phyloP scores from a whole-genome alignment of 2,113 vertebrate species.

The Antechinus flavipes region DNA sequence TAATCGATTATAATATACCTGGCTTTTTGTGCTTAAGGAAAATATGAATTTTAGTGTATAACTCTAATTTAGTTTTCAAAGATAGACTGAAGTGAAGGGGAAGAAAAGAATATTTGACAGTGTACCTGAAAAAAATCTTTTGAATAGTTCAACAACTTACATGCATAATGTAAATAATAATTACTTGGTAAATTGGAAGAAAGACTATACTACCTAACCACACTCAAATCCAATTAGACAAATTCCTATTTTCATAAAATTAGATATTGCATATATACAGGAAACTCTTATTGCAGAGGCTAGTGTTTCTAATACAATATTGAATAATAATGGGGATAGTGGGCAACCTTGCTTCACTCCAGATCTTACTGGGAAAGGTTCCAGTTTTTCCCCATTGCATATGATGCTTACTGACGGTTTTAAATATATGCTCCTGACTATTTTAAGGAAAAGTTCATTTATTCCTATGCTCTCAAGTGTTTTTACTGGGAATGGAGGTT shows the following conservation, averaged over 20 bases:
- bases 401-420: too few relatives aligned
- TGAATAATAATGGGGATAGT: too few relatives aligned
- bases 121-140: background rate
- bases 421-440: too few relatives aligned
- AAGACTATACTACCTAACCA: constrained; percentile 12
- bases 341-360: too few relatives aligned
- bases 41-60: background rate
- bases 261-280: background rate
- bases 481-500: too few relatives aligned
- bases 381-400: too few relatives aligned
- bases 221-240: background rate
- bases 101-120: background rate
- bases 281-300: background rate
- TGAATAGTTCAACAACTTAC: background rate
- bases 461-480: too few relatives aligned
- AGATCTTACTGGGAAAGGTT: too few relatives aligned
- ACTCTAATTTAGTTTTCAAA: background rate
- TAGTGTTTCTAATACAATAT: too few relatives aligned
- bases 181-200: constrained; percentile 19
- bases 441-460: too few relatives aligned
- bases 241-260: background rate
- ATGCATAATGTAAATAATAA: constrained; percentile 5
- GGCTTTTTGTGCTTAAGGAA: background rate
- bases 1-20: background rate
- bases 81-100: background rate